Conservation (phyloP, 2,797 vertebrate species). For the Poeciliopsis paucimaculata region DNA sequence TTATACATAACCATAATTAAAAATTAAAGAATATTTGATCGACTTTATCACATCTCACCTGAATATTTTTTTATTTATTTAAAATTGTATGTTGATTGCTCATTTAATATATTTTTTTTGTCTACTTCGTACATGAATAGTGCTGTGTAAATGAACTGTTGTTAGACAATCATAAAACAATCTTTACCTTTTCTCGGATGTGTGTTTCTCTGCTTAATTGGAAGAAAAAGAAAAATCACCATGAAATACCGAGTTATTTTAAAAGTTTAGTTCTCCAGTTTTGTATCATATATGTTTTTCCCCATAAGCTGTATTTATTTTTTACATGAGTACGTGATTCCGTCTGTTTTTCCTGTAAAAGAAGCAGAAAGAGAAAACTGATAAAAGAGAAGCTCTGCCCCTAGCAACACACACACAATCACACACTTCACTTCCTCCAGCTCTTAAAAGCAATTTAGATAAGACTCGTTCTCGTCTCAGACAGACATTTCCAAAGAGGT, state of each 20-base stretch:
- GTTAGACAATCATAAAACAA: neutral
- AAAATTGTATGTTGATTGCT: neutral
- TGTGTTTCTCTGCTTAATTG: neutral
- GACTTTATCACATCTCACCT: neutral
- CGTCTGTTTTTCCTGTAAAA: neutral
- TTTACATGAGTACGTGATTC: neutral
- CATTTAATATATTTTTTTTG: neutral
- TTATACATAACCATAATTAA: neutral
- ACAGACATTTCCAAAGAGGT: constrained; percentile 28
- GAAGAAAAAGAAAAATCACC: neutral
- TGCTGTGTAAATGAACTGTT: neutral
- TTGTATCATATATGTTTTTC: neutral
- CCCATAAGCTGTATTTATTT: neutral
- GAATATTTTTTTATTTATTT: neutral
- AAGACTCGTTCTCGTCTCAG: constrained; percentile 19
- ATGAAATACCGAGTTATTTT: neutral
- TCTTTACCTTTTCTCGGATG: neutral
- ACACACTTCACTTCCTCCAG: constrained; percentile 20
- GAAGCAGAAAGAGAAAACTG: constrained; percentile 19
- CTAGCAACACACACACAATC: constrained; percentile 1
- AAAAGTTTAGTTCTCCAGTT: neutral
- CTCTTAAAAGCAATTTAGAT: constrained; percentile 41
- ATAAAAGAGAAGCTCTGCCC: constrained; percentile 17
- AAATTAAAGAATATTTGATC: neutral
- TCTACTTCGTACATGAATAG: neutral